These are phyloP conservation scores for Gymnocephalus cernua DNA, from an alignment of 2,113 vertebrate species.

Conservation along the genomic window DNA sequence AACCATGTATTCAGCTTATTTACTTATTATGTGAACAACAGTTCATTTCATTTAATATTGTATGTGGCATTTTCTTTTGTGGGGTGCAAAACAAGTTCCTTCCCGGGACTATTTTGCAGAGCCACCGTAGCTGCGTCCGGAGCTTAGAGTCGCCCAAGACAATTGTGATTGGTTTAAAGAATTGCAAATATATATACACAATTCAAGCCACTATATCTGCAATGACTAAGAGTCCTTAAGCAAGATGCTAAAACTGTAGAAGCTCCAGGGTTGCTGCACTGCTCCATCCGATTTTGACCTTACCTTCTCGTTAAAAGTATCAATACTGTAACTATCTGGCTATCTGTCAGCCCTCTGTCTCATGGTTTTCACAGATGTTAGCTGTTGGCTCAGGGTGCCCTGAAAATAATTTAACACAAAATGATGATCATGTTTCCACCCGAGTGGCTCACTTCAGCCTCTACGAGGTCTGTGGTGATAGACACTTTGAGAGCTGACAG, in stretches of 20 bases:
- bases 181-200: not conserved
- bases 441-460: not conserved
- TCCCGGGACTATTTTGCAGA: too few species aligned
- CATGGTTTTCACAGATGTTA: constrained; percentile 45
- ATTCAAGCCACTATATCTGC: not conserved
- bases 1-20: too few species aligned
- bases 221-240: not conserved
- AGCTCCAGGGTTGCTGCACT: not conserved
- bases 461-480: not conserved
- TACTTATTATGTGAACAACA: too few species aligned
- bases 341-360: not conserved
- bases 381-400: constrained; percentile 2
- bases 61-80: too few species aligned
- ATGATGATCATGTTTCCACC: constrained; percentile 44
- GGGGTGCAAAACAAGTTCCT: too few species aligned
- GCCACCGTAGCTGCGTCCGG: too few species aligned
- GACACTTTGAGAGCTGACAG: constrained; percentile 13
- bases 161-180: too few species aligned
- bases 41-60: too few species aligned
- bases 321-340: not conserved
- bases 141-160: too few species aligned
- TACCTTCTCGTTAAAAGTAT: not conserved
- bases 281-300: constrained; percentile 1
- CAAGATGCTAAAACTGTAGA: not conserved
- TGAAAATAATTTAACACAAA: constrained; percentile 25